Conservation (phyloP, 2,888 invertebrate species). For the Cryptophagus acutangulus region DNA sequence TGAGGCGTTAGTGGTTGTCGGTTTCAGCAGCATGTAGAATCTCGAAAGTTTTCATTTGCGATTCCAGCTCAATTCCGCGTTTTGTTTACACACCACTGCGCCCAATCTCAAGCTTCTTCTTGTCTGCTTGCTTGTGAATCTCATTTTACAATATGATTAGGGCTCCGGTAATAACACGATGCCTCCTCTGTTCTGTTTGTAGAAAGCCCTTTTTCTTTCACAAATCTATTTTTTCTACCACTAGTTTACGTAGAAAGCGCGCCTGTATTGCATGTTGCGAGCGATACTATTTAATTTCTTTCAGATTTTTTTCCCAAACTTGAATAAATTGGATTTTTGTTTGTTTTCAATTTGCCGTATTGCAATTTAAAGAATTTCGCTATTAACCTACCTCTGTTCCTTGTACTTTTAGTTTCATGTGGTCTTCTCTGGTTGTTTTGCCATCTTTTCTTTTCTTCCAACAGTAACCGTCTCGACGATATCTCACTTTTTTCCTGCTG, state of each 20-base stretch:
- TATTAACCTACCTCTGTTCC: slow-evolving; percentile 87
- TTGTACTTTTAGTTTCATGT: slow-evolving; percentile 98
- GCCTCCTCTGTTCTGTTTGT: no score
- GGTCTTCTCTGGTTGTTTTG: slow-evolving; percentile 96
- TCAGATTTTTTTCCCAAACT: no score
- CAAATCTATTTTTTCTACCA: no score
- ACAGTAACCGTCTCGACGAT: slow-evolving; percentile 94
- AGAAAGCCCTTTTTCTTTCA: no score
- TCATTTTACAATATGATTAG: no score
- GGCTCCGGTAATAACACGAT: no score
- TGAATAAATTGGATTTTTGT: no score
- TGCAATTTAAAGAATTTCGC: no score
- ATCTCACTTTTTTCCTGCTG: slow-evolving; percentile 91
- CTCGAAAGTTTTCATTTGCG: slow-evolving; percentile 11
- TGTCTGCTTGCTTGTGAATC: no score
- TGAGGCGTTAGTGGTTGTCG: slow-evolving; percentile 2
- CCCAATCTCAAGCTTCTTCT: not conserved
- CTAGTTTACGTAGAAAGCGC: no score
- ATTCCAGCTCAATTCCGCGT: not conserved
- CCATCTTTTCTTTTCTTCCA: slow-evolving; percentile 99
- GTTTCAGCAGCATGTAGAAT: slow-evolving; percentile 2
- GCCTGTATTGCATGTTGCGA: no score
- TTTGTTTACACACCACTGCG: slow-evolving; percentile 12
- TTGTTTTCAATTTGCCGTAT: not conserved
- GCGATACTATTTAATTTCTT: not conserved